Evolutionary conservation across 2,797 vertebrate genomes (phyloP).

Genomic region (Mustela erminea): DNA sequence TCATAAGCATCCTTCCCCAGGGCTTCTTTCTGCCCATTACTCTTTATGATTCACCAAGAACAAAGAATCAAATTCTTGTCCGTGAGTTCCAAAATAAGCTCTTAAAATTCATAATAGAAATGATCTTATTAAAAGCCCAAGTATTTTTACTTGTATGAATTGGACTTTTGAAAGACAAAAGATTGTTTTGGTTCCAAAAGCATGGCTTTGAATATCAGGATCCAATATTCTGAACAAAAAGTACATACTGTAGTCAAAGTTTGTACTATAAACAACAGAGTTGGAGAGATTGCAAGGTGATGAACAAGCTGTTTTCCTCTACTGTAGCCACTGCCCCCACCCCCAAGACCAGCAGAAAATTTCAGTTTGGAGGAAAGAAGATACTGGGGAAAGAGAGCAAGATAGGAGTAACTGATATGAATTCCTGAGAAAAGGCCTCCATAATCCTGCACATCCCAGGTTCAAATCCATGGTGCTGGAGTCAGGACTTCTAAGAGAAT

Average conservation of each 20-base stretch:
- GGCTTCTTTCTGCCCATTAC: not conserved
- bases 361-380: not conserved
- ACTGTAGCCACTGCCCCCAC: not conserved
- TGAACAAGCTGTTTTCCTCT: not conserved
- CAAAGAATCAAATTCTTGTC: not conserved
- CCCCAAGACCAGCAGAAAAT: not conserved
- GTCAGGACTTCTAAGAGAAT: not conserved
- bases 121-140: constrained; percentile 33
- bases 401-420: not conserved
- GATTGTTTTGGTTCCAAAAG: constrained; percentile 19
- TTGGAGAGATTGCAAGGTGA: not conserved
- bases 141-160: constrained; percentile 15
- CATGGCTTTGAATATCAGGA: not conserved
- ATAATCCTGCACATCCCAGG: too few relatives aligned
- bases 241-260: not conserved
- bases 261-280: not conserved
- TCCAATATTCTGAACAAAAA: constrained; percentile 27
- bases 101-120: not conserved
- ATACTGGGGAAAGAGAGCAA: not conserved
- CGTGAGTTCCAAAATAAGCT: not conserved
- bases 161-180: constrained; percentile 18
- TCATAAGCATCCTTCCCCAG: not conserved
- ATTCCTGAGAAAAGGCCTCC: not conserved
- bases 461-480: not conserved
- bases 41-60: not conserved